Base-by-base conservation (phyloP, 2,797 vertebrate genomes). In the Geotrypetes seraphini region DNA sequence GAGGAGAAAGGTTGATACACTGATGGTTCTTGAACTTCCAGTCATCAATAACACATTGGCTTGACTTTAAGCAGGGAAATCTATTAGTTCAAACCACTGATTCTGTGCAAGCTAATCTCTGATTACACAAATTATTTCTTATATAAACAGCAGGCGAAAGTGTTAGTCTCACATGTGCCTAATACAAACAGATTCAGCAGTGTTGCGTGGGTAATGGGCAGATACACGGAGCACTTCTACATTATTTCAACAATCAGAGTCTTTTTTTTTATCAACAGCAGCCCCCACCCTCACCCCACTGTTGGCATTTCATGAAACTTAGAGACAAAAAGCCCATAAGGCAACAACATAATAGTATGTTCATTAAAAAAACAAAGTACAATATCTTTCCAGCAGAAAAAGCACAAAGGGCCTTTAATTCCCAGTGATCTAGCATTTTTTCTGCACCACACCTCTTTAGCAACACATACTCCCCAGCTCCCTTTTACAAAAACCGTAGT, bases 21-120 rank as follows among this genome's bases (percentile, higher is more conserved):
- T 38, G 25, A 41, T 24, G 48, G 25, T 17, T 28, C 12, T 8
- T 16, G 47, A 44, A 51, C 32, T 42, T 23, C 19, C 7, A 55
- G 29, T 18, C 33, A 55, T 37, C 33, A 39, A 16, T 17, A 53
- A 28, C 0, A 9, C 19, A 17, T 22, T 43, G 18, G 25, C 18
- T 29, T 48, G 42, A 56, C 42, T 27, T 7, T 36, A 50, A 50
- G 19, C 31, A 48, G 42, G 57, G 39, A 46, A 30, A 49, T 43
- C 36, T 52, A 35, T 39, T 28, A 35, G 36, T 27, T 39, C 15
- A 49, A 35, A 3, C 1, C 43, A 39, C 43, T 45, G 38, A 56
- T 38, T 47, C 41, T 39, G 25, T 35, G 20, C 35, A 43, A 57
- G 45, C 63, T 60, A 58, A 49, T 48, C 40, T 38, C 27, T 36